Evolutionary conservation across 2,888 invertebrate species (phyloP), one percentile per base, ranked within the genome.

Genomic region (Alitta virens): DNA sequence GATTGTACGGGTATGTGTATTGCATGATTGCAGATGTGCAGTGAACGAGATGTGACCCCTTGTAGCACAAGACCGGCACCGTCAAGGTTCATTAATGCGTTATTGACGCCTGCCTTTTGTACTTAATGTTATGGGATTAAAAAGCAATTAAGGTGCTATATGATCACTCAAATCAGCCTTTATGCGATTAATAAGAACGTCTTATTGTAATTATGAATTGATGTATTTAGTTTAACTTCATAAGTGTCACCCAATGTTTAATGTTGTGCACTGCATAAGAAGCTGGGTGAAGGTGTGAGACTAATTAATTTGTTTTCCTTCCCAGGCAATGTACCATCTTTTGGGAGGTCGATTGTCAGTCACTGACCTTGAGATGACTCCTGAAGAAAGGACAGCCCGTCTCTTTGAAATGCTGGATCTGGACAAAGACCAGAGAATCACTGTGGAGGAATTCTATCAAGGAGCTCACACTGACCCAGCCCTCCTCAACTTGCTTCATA

Each of bases 261-360:
- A 16, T 16, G 16, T 14, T 40, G 42, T 14, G 16, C 42, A 40
- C 12, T 40, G 16, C 16, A 16, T 14, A 14, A 40, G 16, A 14
- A 40, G 16, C 42, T 14, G 42, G 18, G 49, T 18, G 25, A 18
- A 2, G 21, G 24, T 24, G 23, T 50, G 51, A 54, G 26, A 53
- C 16, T 26, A 21, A 27, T 18, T 16, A 23, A 9, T 27, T 16
- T 56, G 1, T 43, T 43, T 24, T 56, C n/a, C 49, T 38, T 27
- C 14, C 12, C 53, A 62, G 62, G 62, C 62, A 16, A 51, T 62
- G 57, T 57, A 58, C 43, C 55, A 49, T 26, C 21, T 52, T 40
- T 24, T 62, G 16, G 54, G 43, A 2, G 23, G 14, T 3, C 23
- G 42, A 9, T 21, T 40, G 7, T 33, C 62, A 9, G 12, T 33